These are phyloP conservation scores for Macrosteles quadrilineatus DNA, from an alignment of 1,140 invertebrate species.

Conservation along the genomic window DNA sequence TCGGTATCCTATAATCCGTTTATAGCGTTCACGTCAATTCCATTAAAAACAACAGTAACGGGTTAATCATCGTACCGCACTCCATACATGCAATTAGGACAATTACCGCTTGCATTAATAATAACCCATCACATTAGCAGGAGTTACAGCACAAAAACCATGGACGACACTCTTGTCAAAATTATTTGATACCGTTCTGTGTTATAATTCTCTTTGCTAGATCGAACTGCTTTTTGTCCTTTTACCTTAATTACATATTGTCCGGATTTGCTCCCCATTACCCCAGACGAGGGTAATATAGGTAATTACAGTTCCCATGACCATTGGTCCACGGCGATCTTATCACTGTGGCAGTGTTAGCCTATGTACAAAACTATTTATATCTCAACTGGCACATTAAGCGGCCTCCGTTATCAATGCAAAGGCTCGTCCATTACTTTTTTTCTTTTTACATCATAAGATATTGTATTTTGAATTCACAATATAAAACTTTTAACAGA, in stretches of 20 bases:
- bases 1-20: conserved; percentile 25
- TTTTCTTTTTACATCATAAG: no score
- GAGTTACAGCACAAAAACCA: conserved; percentile 30
- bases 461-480: no score
- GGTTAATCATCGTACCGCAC: conserved; percentile 17
- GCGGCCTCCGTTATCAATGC: no score
- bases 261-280: no score
- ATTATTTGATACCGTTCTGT: conserved; percentile 19
- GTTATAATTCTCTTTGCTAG: conserved; percentile 17
- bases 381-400: no score
- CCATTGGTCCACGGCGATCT: no score
- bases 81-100: conserved; percentile 30
- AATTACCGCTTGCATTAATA: conserved; percentile 37
- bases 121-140: conserved; percentile 38
- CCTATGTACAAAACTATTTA: no score
- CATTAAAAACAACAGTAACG: conserved; percentile 32
- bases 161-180: conserved; percentile 20
- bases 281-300: no score
- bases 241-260: conserved; percentile 17
- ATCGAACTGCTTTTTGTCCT: neutral
- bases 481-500: no score
- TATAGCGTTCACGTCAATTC: conserved; percentile 29
- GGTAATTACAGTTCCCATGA: no score
- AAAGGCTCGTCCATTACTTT: no score
- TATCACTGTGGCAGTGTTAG: no score